Evolutionary conservation across 2,797 vertebrate genomes (phyloP).

Genomic region (Leuciscus waleckii): DNA sequence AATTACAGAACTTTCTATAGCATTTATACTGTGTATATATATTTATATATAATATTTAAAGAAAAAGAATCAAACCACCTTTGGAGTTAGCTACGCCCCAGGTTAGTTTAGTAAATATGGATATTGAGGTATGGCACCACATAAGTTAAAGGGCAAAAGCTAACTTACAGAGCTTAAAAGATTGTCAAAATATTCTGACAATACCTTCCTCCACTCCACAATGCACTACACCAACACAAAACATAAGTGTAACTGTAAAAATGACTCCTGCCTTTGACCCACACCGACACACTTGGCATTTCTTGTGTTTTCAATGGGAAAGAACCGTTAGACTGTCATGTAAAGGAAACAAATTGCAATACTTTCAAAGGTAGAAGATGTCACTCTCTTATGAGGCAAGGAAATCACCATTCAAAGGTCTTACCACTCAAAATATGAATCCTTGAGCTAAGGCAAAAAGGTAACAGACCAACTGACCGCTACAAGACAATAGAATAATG

Average conservation of each 20-base stretch:
- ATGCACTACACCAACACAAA: slow-evolving; percentile 61
- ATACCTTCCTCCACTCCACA: slow-evolving; percentile 42
- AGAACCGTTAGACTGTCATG: slow-evolving; percentile 65
- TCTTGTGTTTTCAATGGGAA: slow-evolving; percentile 57
- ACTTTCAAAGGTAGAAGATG: slow-evolving; percentile 65
- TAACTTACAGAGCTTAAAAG: slow-evolving; percentile 62
- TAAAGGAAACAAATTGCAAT: slow-evolving; percentile 63
- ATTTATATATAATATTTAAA: slow-evolving; percentile 45
- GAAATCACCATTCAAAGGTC: neutral
- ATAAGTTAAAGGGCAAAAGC: slow-evolving; percentile 63
- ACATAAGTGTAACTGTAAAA: slow-evolving; percentile 30
- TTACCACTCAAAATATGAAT: slow-evolving; percentile 13
- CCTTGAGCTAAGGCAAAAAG: slow-evolving; percentile 22
- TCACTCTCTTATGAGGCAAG: slow-evolving; percentile 10
- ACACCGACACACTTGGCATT: slow-evolving; percentile 71
- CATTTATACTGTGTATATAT: slow-evolving; percentile 35
- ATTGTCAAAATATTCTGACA: slow-evolving; percentile 68
- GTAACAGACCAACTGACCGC: slow-evolving; percentile 25
- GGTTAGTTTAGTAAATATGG: slow-evolving; percentile 72
- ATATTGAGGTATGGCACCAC: slow-evolving; percentile 79
- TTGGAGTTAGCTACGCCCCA: slow-evolving; percentile 61
- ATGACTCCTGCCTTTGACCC: slow-evolving; percentile 40
- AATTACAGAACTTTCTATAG: slow-evolving; percentile 33
- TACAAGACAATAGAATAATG: slow-evolving; percentile 18
- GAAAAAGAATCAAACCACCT: slow-evolving; percentile 54